A percentile compares a stretch with the other conserved stretches of the same genome.
Evolutionary conservation across 2,797 vertebrate species (phyloP).

Genomic region (Karalla daura): DNA sequence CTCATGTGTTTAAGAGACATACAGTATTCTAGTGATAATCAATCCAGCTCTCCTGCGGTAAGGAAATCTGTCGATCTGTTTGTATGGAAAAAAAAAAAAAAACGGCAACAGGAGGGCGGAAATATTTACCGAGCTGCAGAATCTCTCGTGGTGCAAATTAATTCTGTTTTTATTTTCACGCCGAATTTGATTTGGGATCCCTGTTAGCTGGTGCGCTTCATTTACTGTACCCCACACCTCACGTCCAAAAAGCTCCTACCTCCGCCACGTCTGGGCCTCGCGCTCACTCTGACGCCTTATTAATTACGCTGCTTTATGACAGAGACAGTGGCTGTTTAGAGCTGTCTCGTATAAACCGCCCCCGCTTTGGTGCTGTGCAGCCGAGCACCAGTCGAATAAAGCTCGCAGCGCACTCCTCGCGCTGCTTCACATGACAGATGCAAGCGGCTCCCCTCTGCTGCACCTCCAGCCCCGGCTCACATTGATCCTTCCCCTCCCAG

Average conservation of each 20-base stretch:
- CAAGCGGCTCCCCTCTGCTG: conserved; percentile 40
- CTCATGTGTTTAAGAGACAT: conserved; percentile 32
- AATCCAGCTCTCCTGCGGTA: conserved; percentile 2
- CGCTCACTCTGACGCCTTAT: conserved; percentile 62
- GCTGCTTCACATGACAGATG: conserved; percentile 66
- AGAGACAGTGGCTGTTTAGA: conserved; percentile 62
- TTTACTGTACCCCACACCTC: conserved; percentile 63
- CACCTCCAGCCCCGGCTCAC: conserved; percentile 29
- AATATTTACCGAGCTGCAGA: conserved; percentile 38
- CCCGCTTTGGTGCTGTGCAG: conserved; percentile 52
- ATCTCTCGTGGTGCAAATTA: conserved; percentile 37
- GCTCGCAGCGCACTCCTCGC: conserved; percentile 49
- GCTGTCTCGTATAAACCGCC: conserved; percentile 64
- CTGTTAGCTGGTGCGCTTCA: conserved; percentile 49
- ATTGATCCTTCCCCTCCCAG: conserved; percentile 68
- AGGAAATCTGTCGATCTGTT: conserved; percentile 36
- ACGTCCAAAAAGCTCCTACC: conserved; percentile 28
- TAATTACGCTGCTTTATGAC: conserved; percentile 82
- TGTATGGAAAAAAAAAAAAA: conserved; percentile 17
- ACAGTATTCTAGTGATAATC: conserved; percentile 42
- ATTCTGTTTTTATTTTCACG: conserved; percentile 59
- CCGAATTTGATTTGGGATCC: conserved; percentile 65
- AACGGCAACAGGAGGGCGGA: no score
- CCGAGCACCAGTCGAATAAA: conserved; percentile 70
- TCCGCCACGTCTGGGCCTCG: conserved; percentile 45